Conservation (phyloP, 1,140 invertebrate genomes). For the Halictus rubicundus region DNA sequence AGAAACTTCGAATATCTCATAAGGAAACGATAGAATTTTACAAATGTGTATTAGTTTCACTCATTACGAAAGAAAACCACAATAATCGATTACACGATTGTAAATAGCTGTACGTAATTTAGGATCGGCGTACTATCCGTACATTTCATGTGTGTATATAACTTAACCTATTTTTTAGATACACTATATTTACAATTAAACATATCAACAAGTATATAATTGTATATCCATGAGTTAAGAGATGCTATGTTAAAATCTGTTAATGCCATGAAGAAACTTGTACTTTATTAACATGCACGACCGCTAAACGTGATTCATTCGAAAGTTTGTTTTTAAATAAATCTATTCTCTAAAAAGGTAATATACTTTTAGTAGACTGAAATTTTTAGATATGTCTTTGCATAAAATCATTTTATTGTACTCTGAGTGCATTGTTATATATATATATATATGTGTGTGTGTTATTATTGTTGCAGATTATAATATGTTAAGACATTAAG, state of each 20-base stretch:
- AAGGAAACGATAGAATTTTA: constrained; percentile 3
- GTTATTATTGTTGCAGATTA: constrained; percentile 29
- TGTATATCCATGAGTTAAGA: not conserved
- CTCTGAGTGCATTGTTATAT: not conserved
- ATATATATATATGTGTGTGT: not conserved
- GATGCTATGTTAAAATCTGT: constrained; percentile 8
- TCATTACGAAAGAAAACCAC: not conserved
- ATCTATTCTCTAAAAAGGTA: constrained; percentile 22
- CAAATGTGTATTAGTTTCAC: not conserved
- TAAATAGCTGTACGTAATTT: not conserved
- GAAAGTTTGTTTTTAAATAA: not conserved
- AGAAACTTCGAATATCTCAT: constrained; percentile 10
- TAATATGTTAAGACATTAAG: constrained; percentile 36
- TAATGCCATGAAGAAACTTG: not conserved
- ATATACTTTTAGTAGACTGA: not conserved
- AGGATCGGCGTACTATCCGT: not conserved
- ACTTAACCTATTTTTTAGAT: constrained; percentile 46
- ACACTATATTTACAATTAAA: not conserved
- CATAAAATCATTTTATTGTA: not conserved
- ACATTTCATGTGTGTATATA: constrained; percentile 9
- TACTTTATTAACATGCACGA: not conserved
- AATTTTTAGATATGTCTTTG: not conserved
- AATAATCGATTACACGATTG: not conserved
- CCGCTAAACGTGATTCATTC: not conserved
- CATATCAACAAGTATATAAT: constrained; percentile 26